Conservation (phyloP, 2,113 vertebrate species). For the Myanophis thanlyinensis region DNA sequence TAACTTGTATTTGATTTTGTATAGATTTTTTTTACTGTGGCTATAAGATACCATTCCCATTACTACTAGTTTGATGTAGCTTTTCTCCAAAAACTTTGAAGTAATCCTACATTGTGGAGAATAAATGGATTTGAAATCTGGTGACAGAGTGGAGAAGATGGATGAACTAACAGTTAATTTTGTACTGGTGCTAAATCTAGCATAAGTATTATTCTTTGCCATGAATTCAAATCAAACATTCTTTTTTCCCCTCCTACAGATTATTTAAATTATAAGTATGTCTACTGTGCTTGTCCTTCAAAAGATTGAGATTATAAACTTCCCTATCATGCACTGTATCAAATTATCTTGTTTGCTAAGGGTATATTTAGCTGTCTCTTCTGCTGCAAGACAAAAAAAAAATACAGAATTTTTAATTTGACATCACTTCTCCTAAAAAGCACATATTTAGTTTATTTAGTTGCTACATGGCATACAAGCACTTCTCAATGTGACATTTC, state of each 20-base stretch:
- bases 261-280: neutral
- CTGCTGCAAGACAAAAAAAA: neutral
- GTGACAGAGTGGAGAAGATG: neutral
- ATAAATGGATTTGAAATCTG: neutral
- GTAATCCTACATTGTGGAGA: neutral
- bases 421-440: neutral
- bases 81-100: neutral
- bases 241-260: neutral
- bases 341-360: neutral
- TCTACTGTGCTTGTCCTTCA: neutral
- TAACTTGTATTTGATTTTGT: neutral
- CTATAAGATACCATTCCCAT: neutral
- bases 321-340: neutral
- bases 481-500: neutral
- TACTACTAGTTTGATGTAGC: neutral
- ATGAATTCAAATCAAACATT: neutral
- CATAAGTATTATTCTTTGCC: neutral
- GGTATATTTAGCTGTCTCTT: neutral
- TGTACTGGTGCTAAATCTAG: neutral
- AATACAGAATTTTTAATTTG: neutral
- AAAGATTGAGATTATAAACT: conserved; percentile 4
- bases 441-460: neutral
- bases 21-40: neutral
- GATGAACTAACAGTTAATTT: neutral
- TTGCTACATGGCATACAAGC: neutral